phyloP scores from a whole-genome alignment of 2,888 invertebrate species.

The Byasa hedistus region DNA sequence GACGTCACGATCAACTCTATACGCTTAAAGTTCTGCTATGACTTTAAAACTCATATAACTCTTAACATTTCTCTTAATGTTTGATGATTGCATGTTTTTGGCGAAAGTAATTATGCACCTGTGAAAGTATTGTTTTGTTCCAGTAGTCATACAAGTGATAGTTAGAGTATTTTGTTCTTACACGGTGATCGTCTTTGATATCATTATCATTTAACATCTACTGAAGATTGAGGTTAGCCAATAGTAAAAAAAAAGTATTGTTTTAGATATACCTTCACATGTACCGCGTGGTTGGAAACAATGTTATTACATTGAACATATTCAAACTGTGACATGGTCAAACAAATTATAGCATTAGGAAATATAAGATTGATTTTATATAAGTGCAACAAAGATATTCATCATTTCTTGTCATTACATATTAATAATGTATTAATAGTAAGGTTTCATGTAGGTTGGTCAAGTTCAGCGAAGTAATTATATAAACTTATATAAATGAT shows the following conservation, averaged over 20 bases:
- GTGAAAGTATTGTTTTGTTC: too few species aligned
- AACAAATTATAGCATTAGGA: constrained; percentile 14
- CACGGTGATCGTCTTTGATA: too few species aligned
- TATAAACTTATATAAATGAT: background rate
- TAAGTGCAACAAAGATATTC: constrained; percentile 12
- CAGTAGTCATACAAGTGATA: too few species aligned
- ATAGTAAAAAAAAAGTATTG: background rate
- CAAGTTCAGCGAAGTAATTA: constrained; percentile 24
- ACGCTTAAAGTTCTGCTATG: too few species aligned
- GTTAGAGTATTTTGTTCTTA: too few species aligned
- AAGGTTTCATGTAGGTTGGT: constrained; percentile 8
- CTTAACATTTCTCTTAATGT: too few species aligned
- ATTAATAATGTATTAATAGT: background rate
- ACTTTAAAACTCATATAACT: too few species aligned
- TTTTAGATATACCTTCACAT: background rate
- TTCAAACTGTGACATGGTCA: constrained; percentile 17
- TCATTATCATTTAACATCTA: too few species aligned
- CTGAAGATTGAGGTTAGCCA: too few species aligned
- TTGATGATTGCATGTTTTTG: too few species aligned
- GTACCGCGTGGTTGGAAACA: background rate
- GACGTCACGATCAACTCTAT: background rate
- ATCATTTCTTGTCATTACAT: constrained; percentile 6
- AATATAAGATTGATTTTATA: constrained; percentile 20
- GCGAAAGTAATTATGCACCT: too few species aligned
- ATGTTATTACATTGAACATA: background rate